Base-by-base conservation (phyloP, 2,888 invertebrate genomes). In the Trichacis sp. region DNA sequence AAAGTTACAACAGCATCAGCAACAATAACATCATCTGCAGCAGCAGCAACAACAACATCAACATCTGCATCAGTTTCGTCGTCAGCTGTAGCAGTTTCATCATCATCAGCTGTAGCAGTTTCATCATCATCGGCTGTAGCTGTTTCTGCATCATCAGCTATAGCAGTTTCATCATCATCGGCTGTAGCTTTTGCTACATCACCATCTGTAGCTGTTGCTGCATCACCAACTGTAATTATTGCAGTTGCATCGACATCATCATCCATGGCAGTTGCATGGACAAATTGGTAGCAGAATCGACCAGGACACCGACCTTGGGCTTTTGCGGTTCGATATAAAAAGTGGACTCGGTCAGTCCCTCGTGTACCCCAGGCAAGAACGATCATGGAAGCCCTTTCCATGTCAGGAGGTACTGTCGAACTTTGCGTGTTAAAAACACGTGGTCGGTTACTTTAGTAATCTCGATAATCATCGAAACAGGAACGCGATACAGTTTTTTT, bases 401-500 rank as follows among this genome's bases (percentile, higher is more conserved):
- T 69, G 60, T 59, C 65, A 69, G 73, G 73, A 74, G 72, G 72
- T 74, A 73, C 68, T 72, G 72, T 73, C 64, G 69, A 68, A 71
- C 54, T 72, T 73, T 65, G 71, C 72, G 70, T 69, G 72, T 68
- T 64, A 61, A 49, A 69, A 64, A 64, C 20, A 52, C 52, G 42
- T 29, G 54, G 64, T n/a, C 64, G 60, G 20, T 51, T 24, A 24
- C 63, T 64, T 43, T 60, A 54, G 24, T 33, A 56, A 19, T 48
- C n/a, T 50, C 17, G 61, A 55, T 54, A 43, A 56, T 33, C 54
- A 33, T 42, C 48, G 29, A 24, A 17, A 29, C 38, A 20, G 51
- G 51, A 4, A 36, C n/a, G 14, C n/a, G n/a, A n/a, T n/a, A n/a
- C n/a, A n/a, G n/a, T 1, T 8, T 19, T 18, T 43, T 43, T 19